Evolutionary conservation across 2,113 vertebrate genomes (phyloP).

Genomic region (Potamarius usumacintae): DNA sequence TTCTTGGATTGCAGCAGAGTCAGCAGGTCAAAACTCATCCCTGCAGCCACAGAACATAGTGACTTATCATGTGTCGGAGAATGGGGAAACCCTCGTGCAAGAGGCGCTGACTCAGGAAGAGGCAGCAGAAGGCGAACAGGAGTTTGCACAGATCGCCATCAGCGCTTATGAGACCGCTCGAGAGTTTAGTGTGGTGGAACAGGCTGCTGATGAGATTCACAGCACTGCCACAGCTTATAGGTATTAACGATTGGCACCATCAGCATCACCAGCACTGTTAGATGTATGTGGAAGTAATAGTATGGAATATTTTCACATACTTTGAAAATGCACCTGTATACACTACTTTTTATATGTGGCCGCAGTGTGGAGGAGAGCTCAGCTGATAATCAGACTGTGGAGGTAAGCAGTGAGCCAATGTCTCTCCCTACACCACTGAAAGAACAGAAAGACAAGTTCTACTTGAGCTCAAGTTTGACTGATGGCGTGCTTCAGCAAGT

Average conservation of each 20-base stretch:
- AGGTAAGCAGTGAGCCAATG: slow-evolving; percentile 65
- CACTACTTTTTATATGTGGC: slow-evolving; percentile 31
- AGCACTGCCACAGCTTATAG: slow-evolving; percentile 76
- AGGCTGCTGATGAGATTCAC: slow-evolving; percentile 77
- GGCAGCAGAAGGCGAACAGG: slow-evolving; percentile 65
- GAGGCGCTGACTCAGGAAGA: slow-evolving; percentile 74
- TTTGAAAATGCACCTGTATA: background rate
- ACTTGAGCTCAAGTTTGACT: slow-evolving; percentile 71
- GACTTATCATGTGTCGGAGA: slow-evolving; percentile 85
- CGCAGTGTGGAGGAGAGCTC: slow-evolving; percentile 67
- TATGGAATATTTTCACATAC: background rate
- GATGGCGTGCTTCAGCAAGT: slow-evolving; percentile 80
- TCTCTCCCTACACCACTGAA: slow-evolving; percentile 74
- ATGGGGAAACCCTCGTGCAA: slow-evolving; percentile 69
- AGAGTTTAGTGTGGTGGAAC: slow-evolving; percentile 84
- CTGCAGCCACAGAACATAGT: slow-evolving; percentile 79
- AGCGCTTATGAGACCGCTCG: slow-evolving; percentile 69
- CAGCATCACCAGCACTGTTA: background rate
- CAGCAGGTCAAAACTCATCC: slow-evolving; percentile 43
- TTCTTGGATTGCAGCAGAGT: slow-evolving; percentile 56
- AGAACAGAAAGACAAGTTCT: slow-evolving; percentile 77
- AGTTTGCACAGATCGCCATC: slow-evolving; percentile 84
- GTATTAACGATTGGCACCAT: slow-evolving; percentile 54
- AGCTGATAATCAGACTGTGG: slow-evolving; percentile 70
- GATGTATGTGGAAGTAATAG: background rate